phyloP scores from a whole-genome alignment of 2,113 vertebrate species.

The Cyphomyrus discorhynchus region DNA sequence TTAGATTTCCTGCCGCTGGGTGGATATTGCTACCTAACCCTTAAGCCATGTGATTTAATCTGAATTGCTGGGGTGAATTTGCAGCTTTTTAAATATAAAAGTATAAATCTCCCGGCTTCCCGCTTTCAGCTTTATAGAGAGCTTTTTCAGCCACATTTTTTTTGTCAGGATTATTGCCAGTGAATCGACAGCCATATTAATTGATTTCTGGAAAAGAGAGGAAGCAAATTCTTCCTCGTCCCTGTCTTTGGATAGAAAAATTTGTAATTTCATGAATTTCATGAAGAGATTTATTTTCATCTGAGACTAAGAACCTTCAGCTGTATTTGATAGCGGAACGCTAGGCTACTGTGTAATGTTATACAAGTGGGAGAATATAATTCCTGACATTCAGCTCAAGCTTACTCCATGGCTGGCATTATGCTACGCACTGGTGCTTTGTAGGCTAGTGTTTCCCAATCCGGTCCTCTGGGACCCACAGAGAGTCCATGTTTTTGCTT shows the following conservation, averaged over 20 bases:
- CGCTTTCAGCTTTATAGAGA: background rate
- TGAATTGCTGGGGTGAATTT: background rate
- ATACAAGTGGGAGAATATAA: background rate
- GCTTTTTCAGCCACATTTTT: background rate
- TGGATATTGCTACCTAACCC: background rate
- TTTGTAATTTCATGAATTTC: background rate
- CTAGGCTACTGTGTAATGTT: background rate
- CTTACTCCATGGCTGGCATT: background rate
- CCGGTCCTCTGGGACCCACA: background rate
- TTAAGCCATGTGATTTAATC: background rate
- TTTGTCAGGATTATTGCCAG: background rate
- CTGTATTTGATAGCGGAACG: background rate
- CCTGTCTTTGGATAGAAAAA: background rate
- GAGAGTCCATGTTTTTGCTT: background rate
- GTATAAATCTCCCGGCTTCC: background rate
- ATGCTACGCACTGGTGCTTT: background rate
- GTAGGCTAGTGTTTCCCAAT: background rate
- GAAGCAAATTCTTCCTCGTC: background rate
- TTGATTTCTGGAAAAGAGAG: background rate
- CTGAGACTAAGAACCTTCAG: background rate
- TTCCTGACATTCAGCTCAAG: background rate
- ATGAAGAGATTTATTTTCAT: background rate
- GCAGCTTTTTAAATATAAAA: conserved; percentile 1
- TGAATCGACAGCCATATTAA: background rate
- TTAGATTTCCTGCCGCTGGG: background rate